Conservation (phyloP, 1,140 invertebrate genomes). For the Ceratosolen fusciceps region DNA sequence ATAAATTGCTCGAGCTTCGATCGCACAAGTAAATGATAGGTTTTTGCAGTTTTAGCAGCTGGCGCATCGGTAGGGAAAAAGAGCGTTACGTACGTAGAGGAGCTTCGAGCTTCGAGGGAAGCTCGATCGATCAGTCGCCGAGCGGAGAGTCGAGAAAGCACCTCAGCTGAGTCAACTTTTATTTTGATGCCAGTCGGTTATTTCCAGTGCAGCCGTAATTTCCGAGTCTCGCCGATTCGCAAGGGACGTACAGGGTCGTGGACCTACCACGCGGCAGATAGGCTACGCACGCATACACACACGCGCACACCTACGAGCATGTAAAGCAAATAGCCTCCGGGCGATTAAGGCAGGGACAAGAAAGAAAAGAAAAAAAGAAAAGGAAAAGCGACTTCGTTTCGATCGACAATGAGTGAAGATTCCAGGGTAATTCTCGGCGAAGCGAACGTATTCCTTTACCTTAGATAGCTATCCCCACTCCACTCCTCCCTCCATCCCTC, state of each 20-base stretch:
- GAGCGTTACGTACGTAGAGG: neutral
- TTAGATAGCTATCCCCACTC: neutral
- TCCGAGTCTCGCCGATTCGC: neutral
- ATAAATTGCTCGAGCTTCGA: neutral
- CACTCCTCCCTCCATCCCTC: neutral
- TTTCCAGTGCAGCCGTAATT: neutral
- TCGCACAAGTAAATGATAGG: neutral
- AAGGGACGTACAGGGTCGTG: neutral
- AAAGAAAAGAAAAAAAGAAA: no score
- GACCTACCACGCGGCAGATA: no score
- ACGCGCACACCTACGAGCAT: neutral
- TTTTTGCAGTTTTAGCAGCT: neutral
- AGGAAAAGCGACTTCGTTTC: slow-evolving; percentile 30
- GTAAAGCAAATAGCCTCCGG: slow-evolving; percentile 27
- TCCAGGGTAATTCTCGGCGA: slow-evolving; percentile 11
- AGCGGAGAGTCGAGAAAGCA: neutral
- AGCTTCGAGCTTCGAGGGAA: neutral
- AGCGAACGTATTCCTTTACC: slow-evolving; percentile 20
- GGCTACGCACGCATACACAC: neutral
- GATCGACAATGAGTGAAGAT: slow-evolving; percentile 34
- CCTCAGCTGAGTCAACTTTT: slow-evolving; percentile 23
- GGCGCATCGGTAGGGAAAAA: neutral
- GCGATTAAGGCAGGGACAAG: neutral
- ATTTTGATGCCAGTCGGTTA: neutral
- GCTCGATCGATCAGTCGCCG: neutral